phyloP scores from a whole-genome alignment of 2,113 vertebrate species.

The Maccullochella peelii region DNA sequence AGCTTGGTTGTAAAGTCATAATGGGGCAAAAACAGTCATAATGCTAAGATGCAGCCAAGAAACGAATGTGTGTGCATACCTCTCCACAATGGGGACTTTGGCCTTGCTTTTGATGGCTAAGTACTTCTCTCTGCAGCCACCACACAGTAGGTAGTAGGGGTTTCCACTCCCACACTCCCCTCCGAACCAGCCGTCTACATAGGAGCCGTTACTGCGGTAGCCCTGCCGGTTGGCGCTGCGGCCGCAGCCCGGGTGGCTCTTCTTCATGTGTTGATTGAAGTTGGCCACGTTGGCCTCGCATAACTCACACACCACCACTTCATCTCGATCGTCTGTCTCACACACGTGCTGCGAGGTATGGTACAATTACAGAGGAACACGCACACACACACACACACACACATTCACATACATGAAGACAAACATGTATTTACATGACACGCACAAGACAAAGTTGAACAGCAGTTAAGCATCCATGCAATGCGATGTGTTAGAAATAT shows the following conservation, averaged over 20 bases:
- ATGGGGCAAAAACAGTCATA: too few species aligned
- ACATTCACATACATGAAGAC: slow-evolving; percentile 2
- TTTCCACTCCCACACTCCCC: slow-evolving; percentile 98
- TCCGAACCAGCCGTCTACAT: slow-evolving; percentile 98
- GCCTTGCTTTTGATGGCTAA: slow-evolving; percentile 93
- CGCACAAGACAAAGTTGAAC: background rate
- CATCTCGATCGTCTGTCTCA: slow-evolving; percentile 95
- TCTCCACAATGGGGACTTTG: slow-evolving; percentile 90
- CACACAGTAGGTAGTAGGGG: slow-evolving; percentile 95
- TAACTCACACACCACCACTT: slow-evolving; percentile 95
- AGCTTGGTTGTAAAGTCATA: background rate
- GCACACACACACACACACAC: slow-evolving; percentile 28
- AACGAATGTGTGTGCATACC: slow-evolving; percentile 79
- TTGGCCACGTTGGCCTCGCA: slow-evolving; percentile 94
- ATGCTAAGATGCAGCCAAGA: background rate
- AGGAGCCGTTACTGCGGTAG: slow-evolving; percentile 97
- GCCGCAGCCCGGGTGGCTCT: slow-evolving; percentile 95
- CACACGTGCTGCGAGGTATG: slow-evolving; percentile 90
- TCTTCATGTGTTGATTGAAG: slow-evolving; percentile 99
- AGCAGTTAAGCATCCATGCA: slow-evolving; percentile 7
- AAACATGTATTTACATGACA: background rate
- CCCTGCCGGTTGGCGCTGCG: slow-evolving; percentile 97
- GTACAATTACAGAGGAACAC: background rate
- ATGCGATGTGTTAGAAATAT: background rate
- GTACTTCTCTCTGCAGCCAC: slow-evolving; percentile 95